Evolutionary conservation across 2,113 vertebrate genomes (phyloP).

Genomic region (Seriola quinqueradiata): DNA sequence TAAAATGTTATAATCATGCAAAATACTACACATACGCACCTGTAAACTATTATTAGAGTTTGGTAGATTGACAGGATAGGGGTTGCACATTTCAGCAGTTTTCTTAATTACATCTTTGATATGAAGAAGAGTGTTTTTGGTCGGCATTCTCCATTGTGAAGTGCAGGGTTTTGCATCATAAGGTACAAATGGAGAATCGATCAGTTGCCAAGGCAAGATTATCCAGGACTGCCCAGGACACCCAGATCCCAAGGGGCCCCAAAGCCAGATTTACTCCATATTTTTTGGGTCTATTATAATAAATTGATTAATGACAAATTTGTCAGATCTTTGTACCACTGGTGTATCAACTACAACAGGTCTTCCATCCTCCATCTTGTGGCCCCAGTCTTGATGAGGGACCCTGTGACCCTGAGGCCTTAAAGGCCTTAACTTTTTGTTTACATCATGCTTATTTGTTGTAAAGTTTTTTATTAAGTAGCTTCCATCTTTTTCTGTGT

Average conservation of each 20-base stretch:
- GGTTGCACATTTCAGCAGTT: too few species aligned
- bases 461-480: not conserved
- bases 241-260: too few species aligned
- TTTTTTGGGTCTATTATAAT: too few species aligned
- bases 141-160: not conserved
- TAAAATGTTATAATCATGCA: not conserved
- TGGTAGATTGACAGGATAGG: too few species aligned
- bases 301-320: not conserved
- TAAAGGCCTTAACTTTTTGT: too few species aligned
- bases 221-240: not conserved
- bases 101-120: too few species aligned
- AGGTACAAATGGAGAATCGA: not conserved
- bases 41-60: not conserved
- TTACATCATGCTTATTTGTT: too few species aligned
- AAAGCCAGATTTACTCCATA: too few species aligned
- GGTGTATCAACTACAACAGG: not conserved
- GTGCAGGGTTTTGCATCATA: not conserved
- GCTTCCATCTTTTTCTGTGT: too few species aligned
- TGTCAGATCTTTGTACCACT: not conserved
- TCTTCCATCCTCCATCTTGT: too few species aligned
- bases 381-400: too few species aligned
- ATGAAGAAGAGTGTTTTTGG: not conserved
- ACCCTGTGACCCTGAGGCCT: too few species aligned
- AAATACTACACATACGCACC: not conserved
- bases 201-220: not conserved